Conservation (phyloP, 2,797 vertebrate species). For the Typhlichthys eigenmanni region DNA sequence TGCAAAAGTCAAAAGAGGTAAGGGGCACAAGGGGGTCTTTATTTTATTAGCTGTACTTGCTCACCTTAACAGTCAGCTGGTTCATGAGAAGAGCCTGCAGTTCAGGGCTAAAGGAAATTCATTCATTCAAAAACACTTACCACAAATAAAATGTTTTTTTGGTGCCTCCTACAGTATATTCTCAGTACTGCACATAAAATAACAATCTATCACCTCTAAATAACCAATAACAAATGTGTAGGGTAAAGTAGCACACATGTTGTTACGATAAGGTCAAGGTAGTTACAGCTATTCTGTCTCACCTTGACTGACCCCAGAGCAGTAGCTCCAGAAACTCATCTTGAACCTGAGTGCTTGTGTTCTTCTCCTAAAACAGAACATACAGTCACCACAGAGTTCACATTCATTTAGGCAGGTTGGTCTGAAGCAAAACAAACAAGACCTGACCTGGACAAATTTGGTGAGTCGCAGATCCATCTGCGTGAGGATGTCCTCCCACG, state of each 20-base stretch:
- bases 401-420: background rate
- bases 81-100: conserved; percentile 96
- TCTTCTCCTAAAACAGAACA: conserved; percentile 85
- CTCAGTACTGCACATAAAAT: conserved; percentile 2
- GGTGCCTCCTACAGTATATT: conserved; percentile 39
- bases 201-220: background rate
- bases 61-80: conserved; percentile 95
- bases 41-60: conserved; percentile 6
- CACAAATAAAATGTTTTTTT: conserved; percentile 2
- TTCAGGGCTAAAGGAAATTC: conserved; percentile 81
- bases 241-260: background rate
- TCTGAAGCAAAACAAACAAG: background rate
- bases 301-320: conserved; percentile 97
- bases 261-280: background rate
- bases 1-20: background rate
- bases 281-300: background rate
- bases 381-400: background rate
- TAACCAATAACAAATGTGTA: background rate
- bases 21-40: too few species aligned
- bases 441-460: conserved; percentile 93
- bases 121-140: background rate
- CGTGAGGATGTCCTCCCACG: conserved; percentile 97
- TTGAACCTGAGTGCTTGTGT: conserved; percentile 95
- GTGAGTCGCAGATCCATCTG: conserved; percentile 97
- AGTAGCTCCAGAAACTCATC: conserved; percentile 97